phyloP scores from a whole-genome alignment of 1,140 invertebrate genomes.

The Drosophila biarmipes region DNA sequence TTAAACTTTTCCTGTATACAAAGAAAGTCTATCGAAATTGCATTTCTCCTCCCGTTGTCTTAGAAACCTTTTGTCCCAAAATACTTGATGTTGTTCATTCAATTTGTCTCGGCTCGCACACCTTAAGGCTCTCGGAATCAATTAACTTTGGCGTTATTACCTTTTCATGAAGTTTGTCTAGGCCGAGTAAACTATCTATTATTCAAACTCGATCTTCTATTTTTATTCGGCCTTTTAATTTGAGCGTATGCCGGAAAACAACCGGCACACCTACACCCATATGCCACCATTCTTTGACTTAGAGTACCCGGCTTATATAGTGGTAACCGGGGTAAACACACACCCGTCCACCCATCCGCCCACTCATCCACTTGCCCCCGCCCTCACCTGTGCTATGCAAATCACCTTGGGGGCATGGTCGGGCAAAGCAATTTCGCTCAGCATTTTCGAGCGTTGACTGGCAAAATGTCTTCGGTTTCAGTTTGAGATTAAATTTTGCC shows the following conservation, averaged over 20 bases:
- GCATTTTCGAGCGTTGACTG: slow-evolving; percentile 48
- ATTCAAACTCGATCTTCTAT: slow-evolving; percentile 40
- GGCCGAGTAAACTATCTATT: slow-evolving; percentile 23
- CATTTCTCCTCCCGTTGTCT: not conserved
- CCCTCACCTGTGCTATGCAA: slow-evolving; percentile 48
- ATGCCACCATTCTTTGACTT: slow-evolving; percentile 2
- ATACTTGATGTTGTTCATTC: not conserved
- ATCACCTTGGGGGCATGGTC: slow-evolving; percentile 63
- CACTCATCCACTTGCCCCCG: slow-evolving; percentile 3
- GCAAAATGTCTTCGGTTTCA: slow-evolving; percentile 74
- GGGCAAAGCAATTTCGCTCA: slow-evolving; percentile 72
- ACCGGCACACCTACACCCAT: not conserved
- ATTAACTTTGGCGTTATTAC: slow-evolving; percentile 27
- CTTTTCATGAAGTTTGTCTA: slow-evolving; percentile 33
- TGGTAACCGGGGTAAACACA: slow-evolving; percentile 1
- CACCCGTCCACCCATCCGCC: not conserved
- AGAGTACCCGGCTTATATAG: not conserved
- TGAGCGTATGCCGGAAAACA: slow-evolving; percentile 5
- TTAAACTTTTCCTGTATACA: not conserved
- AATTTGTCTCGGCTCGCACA: not conserved
- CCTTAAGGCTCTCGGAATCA: not conserved
- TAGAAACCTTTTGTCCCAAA: not conserved
- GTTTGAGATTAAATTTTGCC: slow-evolving; percentile 79
- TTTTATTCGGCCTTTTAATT: slow-evolving; percentile 27
- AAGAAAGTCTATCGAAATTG: no score